Percentiles rank a stretch among this genome's conserved stretches.
Evolutionary conservation across 2,888 invertebrate species (phyloP).

Genomic region (Andricus quercusramuli): DNA sequence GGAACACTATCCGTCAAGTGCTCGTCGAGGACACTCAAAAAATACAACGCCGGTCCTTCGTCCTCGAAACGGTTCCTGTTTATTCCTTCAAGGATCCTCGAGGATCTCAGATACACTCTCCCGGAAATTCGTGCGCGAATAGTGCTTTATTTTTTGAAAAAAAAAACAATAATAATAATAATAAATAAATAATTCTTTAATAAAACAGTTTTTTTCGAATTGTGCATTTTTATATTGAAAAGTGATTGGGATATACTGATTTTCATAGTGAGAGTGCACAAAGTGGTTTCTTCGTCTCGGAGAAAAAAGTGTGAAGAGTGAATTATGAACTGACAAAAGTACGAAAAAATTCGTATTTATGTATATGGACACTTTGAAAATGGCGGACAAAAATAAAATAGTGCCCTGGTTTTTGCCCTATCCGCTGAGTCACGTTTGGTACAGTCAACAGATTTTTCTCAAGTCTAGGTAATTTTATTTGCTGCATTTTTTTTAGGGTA

Average conservation of each 20-base stretch:
- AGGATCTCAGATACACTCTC: background rate
- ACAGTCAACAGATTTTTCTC: constrained; percentile 71
- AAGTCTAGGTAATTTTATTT: constrained; percentile 68
- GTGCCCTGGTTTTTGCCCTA: constrained; percentile 75
- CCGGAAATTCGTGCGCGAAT: background rate
- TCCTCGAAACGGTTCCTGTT: constrained; percentile 48
- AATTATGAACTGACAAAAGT: constrained; percentile 45
- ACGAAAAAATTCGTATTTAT: background rate
- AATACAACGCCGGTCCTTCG: constrained; percentile 69
- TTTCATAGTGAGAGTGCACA: constrained; percentile 38
- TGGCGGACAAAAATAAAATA: constrained; percentile 76
- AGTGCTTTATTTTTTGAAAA: background rate
- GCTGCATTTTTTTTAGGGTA: background rate
- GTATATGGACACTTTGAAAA: constrained; percentile 57
- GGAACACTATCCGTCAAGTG: constrained; percentile 77
- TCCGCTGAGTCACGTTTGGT: constrained; percentile 75
- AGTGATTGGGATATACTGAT: constrained; percentile 9
- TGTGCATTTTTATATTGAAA: background rate
- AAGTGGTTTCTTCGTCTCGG: constrained; percentile 18
- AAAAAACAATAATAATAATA: background rate
- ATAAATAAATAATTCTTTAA: background rate
- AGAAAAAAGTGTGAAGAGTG: constrained; percentile 29
- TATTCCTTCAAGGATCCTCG: background rate
- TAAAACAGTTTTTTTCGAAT: background rate
- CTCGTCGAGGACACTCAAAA: constrained; percentile 77